These are phyloP conservation scores for Amblyornis subalaris DNA, from an alignment of 2,113 vertebrate genomes.

Conservation along the genomic window DNA sequence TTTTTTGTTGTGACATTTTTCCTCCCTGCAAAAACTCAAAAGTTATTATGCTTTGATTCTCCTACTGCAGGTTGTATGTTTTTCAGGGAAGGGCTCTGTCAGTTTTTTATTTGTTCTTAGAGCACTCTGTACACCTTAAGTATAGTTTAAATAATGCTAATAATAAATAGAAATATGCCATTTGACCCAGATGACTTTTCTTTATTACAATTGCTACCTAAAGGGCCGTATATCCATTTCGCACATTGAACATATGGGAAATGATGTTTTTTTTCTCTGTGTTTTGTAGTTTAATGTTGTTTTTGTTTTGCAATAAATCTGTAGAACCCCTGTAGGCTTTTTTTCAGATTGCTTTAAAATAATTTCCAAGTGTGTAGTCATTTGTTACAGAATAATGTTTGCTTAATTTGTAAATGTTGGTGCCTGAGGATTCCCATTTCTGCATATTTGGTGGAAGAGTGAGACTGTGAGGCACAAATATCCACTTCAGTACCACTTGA, in stretches of 20 bases:
- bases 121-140: neutral
- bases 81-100: neutral
- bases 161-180: slow-evolving; percentile 26
- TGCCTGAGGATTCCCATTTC: slow-evolving; percentile 44
- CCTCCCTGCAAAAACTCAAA: neutral
- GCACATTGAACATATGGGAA: slow-evolving; percentile 25
- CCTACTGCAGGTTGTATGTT: neutral
- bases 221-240: slow-evolving; percentile 33
- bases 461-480: neutral
- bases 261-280: neutral
- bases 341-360: slow-evolving; percentile 51
- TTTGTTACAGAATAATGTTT: slow-evolving; percentile 45
- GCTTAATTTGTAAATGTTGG: slow-evolving; percentile 35
- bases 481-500: neutral
- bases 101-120: neutral
- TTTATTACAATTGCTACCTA: slow-evolving; percentile 41
- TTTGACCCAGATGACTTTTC: slow-evolving; percentile 55
- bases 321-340: slow-evolving; percentile 33
- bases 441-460: neutral
- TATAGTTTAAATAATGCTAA: slow-evolving; percentile 43
- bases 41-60: neutral
- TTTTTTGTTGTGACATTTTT: neutral
- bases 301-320: slow-evolving; percentile 47
- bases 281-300: slow-evolving; percentile 28
- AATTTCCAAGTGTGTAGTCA: slow-evolving; percentile 24